Evolutionary conservation across 2,888 invertebrate species (phyloP), one percentile per base, ranked within the genome.

Genomic region (Sialis fuliginosa): DNA sequence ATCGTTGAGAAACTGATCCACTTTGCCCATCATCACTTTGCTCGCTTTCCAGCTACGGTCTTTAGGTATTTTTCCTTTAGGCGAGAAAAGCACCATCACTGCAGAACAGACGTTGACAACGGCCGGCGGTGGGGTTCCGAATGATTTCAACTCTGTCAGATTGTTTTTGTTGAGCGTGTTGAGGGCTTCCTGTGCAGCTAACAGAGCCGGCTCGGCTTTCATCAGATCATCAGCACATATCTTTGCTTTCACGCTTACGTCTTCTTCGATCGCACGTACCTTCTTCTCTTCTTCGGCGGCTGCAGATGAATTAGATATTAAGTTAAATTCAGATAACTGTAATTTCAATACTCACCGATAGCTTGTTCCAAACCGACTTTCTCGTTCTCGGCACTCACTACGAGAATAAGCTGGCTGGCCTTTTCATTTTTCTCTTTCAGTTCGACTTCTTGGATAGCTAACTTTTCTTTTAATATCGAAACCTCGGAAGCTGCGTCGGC

Each of bases 161-260:
- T 95, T 95, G 58, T 79, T 83, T 69, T 95, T 95, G 60, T 95
- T 92, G 30, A 95, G 65, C 0, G 93, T 93, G 59, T 93, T 85
- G 44, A 95, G 66, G 6, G 95, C 93, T 56, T 83, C 89, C 60
- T 88, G 84, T 0, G 95, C 93, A 8, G 91, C 91, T 13, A 81
- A 60, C 30, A 95, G 65, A 1, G 92, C 92, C 0, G 95, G 95
- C 62, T 93, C 90, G 1, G 95, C 93, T 60, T 85, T 88, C 0
- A 79, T 81, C 56, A 95, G 72, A 67, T 95, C 95, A 55, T 82
- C 84, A 48, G 86, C 86, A 61, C 93, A 93, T 51, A 88, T 77
- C 60, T 77, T 82, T 39, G 86, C 83, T 57, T 88, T 88, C 53
- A 82, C 79, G 1, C 81, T 75, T 0, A 93, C 91, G 57, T 86